These are phyloP conservation scores for Cancer borealis DNA, from an alignment of 2,888 invertebrate genomes.

Conservation along the genomic window DNA sequence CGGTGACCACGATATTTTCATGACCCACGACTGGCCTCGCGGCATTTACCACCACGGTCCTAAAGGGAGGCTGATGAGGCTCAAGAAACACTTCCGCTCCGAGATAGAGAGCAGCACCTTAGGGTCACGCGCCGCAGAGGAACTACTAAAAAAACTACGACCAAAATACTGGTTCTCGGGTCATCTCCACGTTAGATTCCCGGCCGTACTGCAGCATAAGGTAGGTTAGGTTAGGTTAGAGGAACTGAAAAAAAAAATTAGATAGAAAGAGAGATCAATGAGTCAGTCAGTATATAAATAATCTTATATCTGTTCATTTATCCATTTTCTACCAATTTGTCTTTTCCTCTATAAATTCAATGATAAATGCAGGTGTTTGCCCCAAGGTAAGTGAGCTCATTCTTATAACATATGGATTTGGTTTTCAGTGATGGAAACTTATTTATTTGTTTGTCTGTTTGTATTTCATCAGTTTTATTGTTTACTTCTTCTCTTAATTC, in stretches of 20 bases:
- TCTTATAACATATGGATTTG: not conserved
- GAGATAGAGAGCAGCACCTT: conserved; percentile 90
- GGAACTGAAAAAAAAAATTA: too few relatives aligned
- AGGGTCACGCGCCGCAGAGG: conserved; percentile 93
- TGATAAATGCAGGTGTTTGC: not conserved
- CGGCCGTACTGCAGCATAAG: conserved; percentile 90
- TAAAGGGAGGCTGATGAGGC: conserved; percentile 85
- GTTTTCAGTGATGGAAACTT: not conserved
- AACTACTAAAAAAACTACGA: conserved; percentile 88
- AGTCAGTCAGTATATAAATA: too few relatives aligned
- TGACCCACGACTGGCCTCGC: conserved; percentile 98
- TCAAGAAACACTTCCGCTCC: conserved; percentile 90
- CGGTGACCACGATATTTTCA: conserved; percentile 89
- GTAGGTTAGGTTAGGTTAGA: conserved; percentile 13
- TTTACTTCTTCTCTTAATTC: conserved; percentile 48
- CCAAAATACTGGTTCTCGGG: conserved; percentile 98
- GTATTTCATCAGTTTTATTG: not conserved
- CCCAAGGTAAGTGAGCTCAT: not conserved
- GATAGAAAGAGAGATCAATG: too few relatives aligned
- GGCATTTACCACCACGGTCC: conserved; percentile 93
- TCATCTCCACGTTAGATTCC: conserved; percentile 97
- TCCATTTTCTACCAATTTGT: not conserved
- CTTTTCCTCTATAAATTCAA: not conserved
- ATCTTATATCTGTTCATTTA: not conserved
- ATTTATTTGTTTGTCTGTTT: too few relatives aligned